Evolutionary conservation across 2,888 invertebrate genomes (phyloP), one percentile per base, ranked within the genome.

Genomic region (Dryobotodes eremita): DNA sequence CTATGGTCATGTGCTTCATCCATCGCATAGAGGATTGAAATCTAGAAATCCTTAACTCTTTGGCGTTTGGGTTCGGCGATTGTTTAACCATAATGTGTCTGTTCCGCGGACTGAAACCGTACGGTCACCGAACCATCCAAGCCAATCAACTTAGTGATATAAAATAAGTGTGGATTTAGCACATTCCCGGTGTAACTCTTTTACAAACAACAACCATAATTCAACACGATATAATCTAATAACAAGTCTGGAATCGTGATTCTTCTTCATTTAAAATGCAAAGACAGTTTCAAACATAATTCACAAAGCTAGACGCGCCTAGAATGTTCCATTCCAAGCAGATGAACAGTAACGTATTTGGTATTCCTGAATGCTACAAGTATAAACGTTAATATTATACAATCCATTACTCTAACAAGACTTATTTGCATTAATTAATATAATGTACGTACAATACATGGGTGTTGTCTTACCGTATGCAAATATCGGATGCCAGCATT

Each of bases 351-450:
- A 83, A 71, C 78, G 48, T 79, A 77, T 87, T 85, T 87, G 79
- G 75, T 87, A 85, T 87, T 87, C 81, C 68, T 72, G 62, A 81
- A 81, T 87, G 79, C 81, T 87, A 66, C 79, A 72, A n/a, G 71
- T 79, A 79, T 75, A 82, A 87, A 87, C 80, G 84, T 80, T 86
- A 55, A 73, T 87, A 87, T 87, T 84, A 86, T 84, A 79, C 86
- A 65, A 82, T 71, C 81, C 87, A 86, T 87, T 87, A 87, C 77
- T 79, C 53, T 68, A 80, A 80, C 76, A 77, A 65, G 77, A 77
- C 76, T 86, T 87, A 80, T 86, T 87, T 87, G 61, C 78, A 85
- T 85, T 87, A 85, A 85, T 87, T 87, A 87, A 79, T 85, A 72
- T 87, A 78, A 87, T 85, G 82, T 84, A 77, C 64, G 53, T 76